Conservation (phyloP, 1,140 invertebrate genomes). For the Aphelinus certus region DNA sequence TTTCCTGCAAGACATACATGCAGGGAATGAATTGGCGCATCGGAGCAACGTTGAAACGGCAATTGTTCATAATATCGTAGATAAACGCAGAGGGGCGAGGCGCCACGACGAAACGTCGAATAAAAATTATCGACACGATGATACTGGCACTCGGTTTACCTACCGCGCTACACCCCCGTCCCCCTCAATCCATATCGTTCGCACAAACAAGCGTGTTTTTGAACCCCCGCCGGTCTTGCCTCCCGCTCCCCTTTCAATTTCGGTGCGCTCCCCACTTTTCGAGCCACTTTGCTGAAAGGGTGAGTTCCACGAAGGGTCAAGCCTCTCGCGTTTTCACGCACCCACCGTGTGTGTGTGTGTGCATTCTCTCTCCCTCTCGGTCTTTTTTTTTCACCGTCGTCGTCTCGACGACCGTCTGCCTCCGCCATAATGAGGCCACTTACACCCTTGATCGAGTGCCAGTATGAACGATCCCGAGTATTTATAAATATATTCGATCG, state of each 20-base stretch:
- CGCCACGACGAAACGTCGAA: constrained; percentile 37
- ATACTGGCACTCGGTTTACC: not conserved
- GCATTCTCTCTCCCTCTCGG: not conserved
- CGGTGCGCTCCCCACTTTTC: constrained; percentile 24
- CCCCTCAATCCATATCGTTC: constrained; percentile 42
- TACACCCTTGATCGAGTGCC: not conserved
- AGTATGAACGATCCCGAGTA: too few relatives aligned
- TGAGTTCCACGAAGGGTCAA: constrained; percentile 26
- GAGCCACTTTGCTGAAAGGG: constrained; percentile 12
- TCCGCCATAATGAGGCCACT: constrained; percentile 14
- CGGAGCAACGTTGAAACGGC: too few relatives aligned
- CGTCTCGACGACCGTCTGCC: not conserved
- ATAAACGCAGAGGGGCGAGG: not conserved
- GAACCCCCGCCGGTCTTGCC: constrained; percentile 30
- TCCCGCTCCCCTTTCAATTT: constrained; percentile 25
- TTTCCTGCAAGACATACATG: too few relatives aligned
- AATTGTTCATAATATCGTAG: too few relatives aligned
- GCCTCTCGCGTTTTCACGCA: constrained; percentile 13
- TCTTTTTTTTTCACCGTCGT: not conserved
- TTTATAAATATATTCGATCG: too few relatives aligned
- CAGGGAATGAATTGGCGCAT: too few relatives aligned
- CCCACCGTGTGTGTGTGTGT: not conserved
- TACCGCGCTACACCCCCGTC: not conserved
- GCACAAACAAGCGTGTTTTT: constrained; percentile 56
- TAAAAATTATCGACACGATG: constrained; percentile 46